Evolutionary conservation across 2,797 vertebrate genomes (phyloP).

Genomic region (Schizopygopsis malacanthus): DNA sequence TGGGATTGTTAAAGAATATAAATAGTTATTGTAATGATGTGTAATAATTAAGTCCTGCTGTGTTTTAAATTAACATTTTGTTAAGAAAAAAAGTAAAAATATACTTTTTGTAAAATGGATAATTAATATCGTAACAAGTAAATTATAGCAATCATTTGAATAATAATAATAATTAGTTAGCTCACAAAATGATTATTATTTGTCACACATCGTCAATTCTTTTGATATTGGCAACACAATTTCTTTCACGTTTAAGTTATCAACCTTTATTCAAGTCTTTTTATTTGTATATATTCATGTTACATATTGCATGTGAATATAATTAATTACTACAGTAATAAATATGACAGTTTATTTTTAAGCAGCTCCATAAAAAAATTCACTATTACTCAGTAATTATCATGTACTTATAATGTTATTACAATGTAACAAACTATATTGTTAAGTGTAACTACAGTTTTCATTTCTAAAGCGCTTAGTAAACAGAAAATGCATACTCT

Average conservation of each 20-base stretch:
- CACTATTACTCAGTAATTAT: background rate
- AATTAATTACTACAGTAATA: background rate
- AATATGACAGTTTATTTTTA: background rate
- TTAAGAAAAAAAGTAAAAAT: no score
- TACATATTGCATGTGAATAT: background rate
- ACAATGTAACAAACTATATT: background rate
- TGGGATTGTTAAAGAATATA: conserved; percentile 10
- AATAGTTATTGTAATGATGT: conserved; percentile 20
- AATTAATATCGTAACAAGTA: background rate
- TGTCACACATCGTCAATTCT: background rate
- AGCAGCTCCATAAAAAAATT: background rate
- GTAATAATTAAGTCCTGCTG: background rate
- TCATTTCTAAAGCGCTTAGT: background rate
- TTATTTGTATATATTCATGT: background rate
- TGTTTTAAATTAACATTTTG: background rate
- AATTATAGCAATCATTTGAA: conserved; percentile 14
- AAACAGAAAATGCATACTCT: background rate
- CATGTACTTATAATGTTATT: background rate
- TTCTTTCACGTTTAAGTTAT: background rate
- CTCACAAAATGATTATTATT: background rate
- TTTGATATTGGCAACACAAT: background rate
- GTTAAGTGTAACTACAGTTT: background rate
- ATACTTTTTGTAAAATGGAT: background rate
- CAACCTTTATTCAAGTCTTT: background rate
- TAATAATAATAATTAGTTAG: background rate